phyloP scores from a whole-genome alignment of 2,888 invertebrate species.

The Lasius fuliginosus region DNA sequence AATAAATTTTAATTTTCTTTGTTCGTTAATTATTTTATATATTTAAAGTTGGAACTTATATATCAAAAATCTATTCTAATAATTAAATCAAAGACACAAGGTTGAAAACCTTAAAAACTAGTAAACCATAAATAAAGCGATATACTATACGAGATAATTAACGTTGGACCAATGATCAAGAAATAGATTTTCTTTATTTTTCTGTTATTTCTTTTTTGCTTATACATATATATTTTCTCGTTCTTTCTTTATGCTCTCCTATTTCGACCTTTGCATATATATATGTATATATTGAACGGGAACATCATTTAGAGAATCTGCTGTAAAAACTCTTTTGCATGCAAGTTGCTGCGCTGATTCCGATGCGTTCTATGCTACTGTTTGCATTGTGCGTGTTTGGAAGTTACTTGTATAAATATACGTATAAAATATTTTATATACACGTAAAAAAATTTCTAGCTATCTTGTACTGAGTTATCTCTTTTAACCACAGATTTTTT shows the following conservation, averaged over 20 bases:
- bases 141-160: constrained; percentile 10
- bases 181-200: constrained; percentile 7
- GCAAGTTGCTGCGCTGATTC: neutral
- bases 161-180: constrained; percentile 7
- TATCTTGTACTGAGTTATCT: neutral
- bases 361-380: neutral
- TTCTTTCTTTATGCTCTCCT: neutral
- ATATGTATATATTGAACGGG: constrained; percentile 22
- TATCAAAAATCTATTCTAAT: neutral
- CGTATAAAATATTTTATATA: neutral
- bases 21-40: neutral
- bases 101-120: constrained; percentile 1
- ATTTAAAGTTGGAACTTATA: neutral
- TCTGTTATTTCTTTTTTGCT: neutral
- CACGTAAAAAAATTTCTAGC: neutral
- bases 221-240: neutral
- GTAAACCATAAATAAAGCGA: constrained; percentile 6
- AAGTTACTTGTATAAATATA: neutral
- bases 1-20: neutral
- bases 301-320: constrained; percentile 36
- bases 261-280: neutral
- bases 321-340: constrained; percentile 34
- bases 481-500: neutral
- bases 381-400: neutral
- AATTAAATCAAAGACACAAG: neutral